phyloP scores from a whole-genome alignment of 2,888 invertebrate species.

The Schizaphis graminum region DNA sequence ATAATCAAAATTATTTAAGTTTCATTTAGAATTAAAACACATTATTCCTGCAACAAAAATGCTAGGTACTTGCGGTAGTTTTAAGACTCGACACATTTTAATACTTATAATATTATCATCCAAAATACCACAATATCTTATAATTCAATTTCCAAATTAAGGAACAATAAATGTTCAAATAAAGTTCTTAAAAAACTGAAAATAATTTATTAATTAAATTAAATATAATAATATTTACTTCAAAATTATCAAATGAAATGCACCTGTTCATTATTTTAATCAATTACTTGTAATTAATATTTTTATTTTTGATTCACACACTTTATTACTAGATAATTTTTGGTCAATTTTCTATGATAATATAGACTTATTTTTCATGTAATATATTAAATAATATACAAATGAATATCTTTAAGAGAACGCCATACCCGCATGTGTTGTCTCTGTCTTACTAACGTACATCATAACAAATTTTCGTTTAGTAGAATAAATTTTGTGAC shows the following conservation, averaged over 20 bases:
- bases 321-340: neutral
- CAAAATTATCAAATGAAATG: neutral
- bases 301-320: neutral
- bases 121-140: neutral
- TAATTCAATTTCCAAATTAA: neutral
- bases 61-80: neutral
- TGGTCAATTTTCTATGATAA: neutral
- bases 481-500: too few relatives aligned
- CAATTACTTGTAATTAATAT: neutral
- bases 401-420: fast-evolving
- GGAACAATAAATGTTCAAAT: neutral
- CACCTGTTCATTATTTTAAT: neutral
- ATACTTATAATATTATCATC: neutral
- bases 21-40: neutral
- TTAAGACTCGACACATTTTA: neutral
- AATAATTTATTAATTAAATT: neutral
- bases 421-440: too few relatives aligned
- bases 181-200: neutral
- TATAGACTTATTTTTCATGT: neutral
- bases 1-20: neutral
- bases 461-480: too few relatives aligned
- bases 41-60: neutral
- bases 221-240: neutral
- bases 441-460: too few relatives aligned
- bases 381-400: neutral